These are phyloP conservation scores for Dendrolimus punctatus DNA, from an alignment of 1,140 invertebrate species.

Conservation along the genomic window DNA sequence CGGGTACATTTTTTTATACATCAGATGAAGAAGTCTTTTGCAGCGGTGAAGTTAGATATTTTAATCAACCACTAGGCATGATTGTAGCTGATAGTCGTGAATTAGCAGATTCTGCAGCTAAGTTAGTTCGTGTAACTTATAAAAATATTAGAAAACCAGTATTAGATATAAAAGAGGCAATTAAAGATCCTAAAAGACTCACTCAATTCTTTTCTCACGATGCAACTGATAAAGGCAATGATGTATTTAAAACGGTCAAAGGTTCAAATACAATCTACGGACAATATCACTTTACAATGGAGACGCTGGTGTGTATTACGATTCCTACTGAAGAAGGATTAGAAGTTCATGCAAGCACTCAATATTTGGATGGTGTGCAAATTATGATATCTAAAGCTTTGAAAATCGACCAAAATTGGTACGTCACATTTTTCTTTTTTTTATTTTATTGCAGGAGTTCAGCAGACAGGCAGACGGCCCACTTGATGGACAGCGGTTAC, in stretches of 20 bases:
- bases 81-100: slow-evolving; percentile 77
- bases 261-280: slow-evolving; percentile 32
- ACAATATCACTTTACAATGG: slow-evolving; percentile 61
- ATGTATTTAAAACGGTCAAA: slow-evolving; percentile 52
- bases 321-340: slow-evolving; percentile 78
- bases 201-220: slow-evolving; percentile 10
- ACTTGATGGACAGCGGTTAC: too few species aligned
- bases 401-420: slow-evolving; percentile 49
- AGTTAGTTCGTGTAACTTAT: slow-evolving; percentile 60
- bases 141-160: slow-evolving; percentile 30
- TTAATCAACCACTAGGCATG: slow-evolving; percentile 81
- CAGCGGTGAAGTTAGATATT: slow-evolving; percentile 71
- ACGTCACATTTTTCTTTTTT: slow-evolving; percentile 3
- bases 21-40: slow-evolving; percentile 70
- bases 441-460: too few species aligned
- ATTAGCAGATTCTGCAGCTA: slow-evolving; percentile 76
- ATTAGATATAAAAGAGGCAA: slow-evolving; percentile 33
- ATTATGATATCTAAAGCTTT: slow-evolving; percentile 71
- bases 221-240: slow-evolving; percentile 30
- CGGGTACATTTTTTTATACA: slow-evolving; percentile 14
- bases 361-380: slow-evolving; percentile 77
- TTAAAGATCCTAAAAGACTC: slow-evolving; percentile 23
- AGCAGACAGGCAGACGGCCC: too few species aligned
- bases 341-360: slow-evolving; percentile 73
- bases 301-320: slow-evolving; percentile 74